phyloP scores from a whole-genome alignment of 1,140 invertebrate genomes.

The Trichogramma pretiosum region DNA sequence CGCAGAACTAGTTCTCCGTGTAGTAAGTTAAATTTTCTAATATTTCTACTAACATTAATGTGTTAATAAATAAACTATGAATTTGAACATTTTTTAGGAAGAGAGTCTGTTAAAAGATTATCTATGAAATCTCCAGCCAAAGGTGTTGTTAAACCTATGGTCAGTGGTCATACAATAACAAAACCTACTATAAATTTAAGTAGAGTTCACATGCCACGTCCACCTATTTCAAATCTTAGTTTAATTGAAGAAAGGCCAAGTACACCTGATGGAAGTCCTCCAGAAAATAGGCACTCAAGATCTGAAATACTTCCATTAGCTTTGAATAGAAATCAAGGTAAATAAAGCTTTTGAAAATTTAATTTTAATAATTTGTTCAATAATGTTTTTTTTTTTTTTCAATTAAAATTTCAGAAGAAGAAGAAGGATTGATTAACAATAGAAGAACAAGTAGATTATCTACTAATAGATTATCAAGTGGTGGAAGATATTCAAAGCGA shows the following conservation, averaged over 20 bases:
- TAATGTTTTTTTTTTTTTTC: not conserved
- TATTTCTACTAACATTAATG: too few relatives aligned
- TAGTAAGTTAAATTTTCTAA: slow-evolving; percentile 17
- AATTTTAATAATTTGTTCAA: not conserved
- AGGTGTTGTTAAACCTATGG: slow-evolving; percentile 43
- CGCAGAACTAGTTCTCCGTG: slow-evolving; percentile 18
- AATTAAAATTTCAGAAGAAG: slow-evolving; percentile 15
- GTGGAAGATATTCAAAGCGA: slow-evolving; percentile 21
- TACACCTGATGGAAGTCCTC: slow-evolving; percentile 18
- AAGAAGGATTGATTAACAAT: slow-evolving; percentile 14
- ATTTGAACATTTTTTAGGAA: slow-evolving; percentile 18
- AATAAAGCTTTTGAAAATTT: too few relatives aligned
- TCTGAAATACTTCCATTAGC: slow-evolving; percentile 28
- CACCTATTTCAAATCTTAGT: slow-evolving; percentile 32
- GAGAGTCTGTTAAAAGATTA: slow-evolving; percentile 25
- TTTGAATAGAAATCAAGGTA: slow-evolving; percentile 26
- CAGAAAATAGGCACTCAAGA: slow-evolving; percentile 22
- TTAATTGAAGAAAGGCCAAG: slow-evolving; percentile 31
- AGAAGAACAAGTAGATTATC: slow-evolving; percentile 23
- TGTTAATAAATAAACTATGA: too few relatives aligned
- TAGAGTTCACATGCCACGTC: slow-evolving; percentile 35
- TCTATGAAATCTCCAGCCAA: slow-evolving; percentile 36
- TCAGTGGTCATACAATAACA: slow-evolving; percentile 41
- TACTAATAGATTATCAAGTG: slow-evolving; percentile 21
- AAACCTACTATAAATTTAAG: slow-evolving; percentile 42